Evolutionary conservation across 92 coral and sea anemone species (phyloP), one percentile per base, ranked within the genome.

Genomic region (Palythoa grandis): DNA sequence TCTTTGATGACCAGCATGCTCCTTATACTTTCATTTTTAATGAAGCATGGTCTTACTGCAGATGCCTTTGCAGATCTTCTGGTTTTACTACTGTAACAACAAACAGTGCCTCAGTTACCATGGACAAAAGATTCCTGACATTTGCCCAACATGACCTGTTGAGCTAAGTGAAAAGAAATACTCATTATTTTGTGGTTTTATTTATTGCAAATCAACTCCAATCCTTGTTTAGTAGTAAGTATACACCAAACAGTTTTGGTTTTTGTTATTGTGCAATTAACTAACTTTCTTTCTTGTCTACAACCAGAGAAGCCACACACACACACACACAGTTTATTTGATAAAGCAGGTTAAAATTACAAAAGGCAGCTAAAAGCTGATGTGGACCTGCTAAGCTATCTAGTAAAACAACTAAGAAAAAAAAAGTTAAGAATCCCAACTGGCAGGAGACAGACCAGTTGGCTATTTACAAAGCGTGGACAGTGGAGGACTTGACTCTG

Each of bases 111-210:
- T 82, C 54, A 82, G 38, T 39, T 82, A 82, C 56, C 86, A 58
- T 24, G 86, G 86, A 17, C 86, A 63, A 82, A 82, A 60, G 7
- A 39, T 22, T 58, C 86, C 77, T 5, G 74, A 82, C 20, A 20
- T 82, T 15, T 82, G 86, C 67, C 77, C 86, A 82, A 82, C 76
- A 22, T 82, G 86, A 52, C 25, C 43, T 58, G 65, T 15, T 58
- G 65, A 58, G 2, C 65, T 58, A 58, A 58, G 17, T 58, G 5
- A 58, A 14, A 82, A 39, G 74, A 82, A 82, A 48, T 63, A 82
- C 86, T 57, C 86, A 12, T n/a, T 82, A 82, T 82, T 65, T 82
- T 60, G 72, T 82, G 72, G 86, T 65, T 19, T 78, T 82, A 40
- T 76, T 76, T 76, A 82, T 82, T 60, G 43, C 43, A 17, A 60